These are phyloP conservation scores for Lobophora halterata DNA, from an alignment of 2,888 invertebrate genomes.

Conservation along the genomic window DNA sequence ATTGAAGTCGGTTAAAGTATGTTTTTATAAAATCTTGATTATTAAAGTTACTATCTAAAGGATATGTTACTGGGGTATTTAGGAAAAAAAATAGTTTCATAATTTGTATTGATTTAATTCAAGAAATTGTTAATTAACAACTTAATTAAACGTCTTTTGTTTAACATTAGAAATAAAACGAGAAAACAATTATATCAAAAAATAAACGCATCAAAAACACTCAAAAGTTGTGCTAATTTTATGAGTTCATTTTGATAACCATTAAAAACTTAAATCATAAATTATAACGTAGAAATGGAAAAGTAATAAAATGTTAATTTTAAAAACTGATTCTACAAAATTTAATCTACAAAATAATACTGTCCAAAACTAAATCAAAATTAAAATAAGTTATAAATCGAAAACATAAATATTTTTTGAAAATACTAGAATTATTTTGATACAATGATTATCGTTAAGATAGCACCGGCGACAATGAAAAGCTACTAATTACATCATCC, in stretches of 20 bases:
- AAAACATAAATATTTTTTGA: background rate
- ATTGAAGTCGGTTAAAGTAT: too few relatives aligned
- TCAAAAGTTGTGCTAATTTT: constrained; percentile 20
- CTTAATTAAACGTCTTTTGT: constrained; percentile 36
- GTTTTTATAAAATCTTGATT: too few relatives aligned
- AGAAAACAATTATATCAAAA: constrained; percentile 21
- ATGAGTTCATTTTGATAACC: background rate
- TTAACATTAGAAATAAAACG: too few relatives aligned
- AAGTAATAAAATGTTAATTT: too few relatives aligned
- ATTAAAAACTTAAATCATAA: too few relatives aligned
- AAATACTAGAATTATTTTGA: constrained; percentile 7
- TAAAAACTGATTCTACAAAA: too few relatives aligned
- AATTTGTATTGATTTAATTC: constrained; percentile 27
- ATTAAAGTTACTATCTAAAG: too few relatives aligned
- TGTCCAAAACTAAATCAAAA: too few relatives aligned
- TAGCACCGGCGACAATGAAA: constrained; percentile 18
- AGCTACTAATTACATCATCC: too few relatives aligned
- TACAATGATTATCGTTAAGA: constrained; percentile 12
- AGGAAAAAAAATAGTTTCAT: constrained; percentile 8
- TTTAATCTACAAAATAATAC: too few relatives aligned
- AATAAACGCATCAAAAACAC: constrained; percentile 25
- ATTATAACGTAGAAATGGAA: too few relatives aligned
- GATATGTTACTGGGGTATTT: background rate
- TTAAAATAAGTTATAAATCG: background rate
- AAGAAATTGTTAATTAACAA: constrained; percentile 21